phyloP scores from a whole-genome alignment of 2,797 vertebrate genomes.

The Myotis planiceps region DNA sequence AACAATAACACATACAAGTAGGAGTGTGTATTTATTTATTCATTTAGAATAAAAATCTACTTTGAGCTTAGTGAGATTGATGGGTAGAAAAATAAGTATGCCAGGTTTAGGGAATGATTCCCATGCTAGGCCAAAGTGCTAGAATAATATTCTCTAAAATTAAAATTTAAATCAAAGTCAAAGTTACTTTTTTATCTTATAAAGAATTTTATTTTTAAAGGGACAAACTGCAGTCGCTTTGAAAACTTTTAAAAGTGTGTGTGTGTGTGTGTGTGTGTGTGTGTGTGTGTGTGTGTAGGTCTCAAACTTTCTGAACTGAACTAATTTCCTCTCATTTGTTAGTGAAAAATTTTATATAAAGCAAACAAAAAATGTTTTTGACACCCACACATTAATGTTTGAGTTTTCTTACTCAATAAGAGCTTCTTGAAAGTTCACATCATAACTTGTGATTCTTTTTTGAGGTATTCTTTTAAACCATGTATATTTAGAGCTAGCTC shows the following conservation, averaged over 20 bases:
- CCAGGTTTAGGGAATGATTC: background rate
- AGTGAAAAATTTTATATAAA: background rate
- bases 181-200: background rate
- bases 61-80: background rate
- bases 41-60: slow-evolving; percentile 7
- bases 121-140: background rate
- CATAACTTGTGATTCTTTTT: background rate
- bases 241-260: background rate
- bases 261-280: background rate
- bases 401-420: background rate
- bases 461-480: background rate
- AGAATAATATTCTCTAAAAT: background rate
- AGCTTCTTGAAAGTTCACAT: background rate
- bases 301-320: background rate
- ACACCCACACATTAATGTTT: background rate
- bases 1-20: background rate
- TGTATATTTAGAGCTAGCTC: background rate
- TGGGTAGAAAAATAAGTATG: background rate
- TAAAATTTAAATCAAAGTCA: background rate
- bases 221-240: slow-evolving; percentile 30
- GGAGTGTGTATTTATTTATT: background rate
- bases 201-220: background rate
- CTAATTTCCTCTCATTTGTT: background rate
- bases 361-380: background rate
- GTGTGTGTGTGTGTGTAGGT: background rate